Conservation (phyloP, 30 jellyfish, hydroid and myxozoan genomes). For the Hydractinia echinata region DNA sequence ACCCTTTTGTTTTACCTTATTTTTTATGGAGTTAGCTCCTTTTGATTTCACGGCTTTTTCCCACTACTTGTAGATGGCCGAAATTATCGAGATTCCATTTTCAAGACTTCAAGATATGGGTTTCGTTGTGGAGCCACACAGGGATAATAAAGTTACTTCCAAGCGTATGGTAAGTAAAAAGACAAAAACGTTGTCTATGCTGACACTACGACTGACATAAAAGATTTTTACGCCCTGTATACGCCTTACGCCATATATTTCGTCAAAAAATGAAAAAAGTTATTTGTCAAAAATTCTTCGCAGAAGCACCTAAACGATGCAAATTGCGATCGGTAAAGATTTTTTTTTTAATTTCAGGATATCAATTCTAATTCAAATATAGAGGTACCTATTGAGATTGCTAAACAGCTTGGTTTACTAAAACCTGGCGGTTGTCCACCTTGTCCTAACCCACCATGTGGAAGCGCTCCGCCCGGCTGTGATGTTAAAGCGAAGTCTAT, state of each 20-base stretch:
- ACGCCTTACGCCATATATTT: too few species aligned
- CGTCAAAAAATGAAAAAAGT: background rate
- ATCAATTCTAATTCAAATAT: constrained; percentile 94
- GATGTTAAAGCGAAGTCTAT: constrained; percentile 56
- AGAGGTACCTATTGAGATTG: constrained; percentile 96
- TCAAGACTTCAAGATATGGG: constrained; percentile 55
- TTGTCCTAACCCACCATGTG: constrained; percentile 35
- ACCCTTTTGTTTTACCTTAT: too few species aligned
- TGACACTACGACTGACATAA: background rate
- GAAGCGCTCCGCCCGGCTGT: constrained; percentile 47
- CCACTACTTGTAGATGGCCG: constrained; percentile 39
- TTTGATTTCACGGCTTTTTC: background rate
- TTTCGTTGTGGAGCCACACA: constrained; percentile 39
- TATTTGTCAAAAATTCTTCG: background rate
- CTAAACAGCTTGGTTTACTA: constrained; percentile 83
- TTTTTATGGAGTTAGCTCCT: too few species aligned
- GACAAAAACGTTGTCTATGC: too few species aligned
- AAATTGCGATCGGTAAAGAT: too few species aligned
- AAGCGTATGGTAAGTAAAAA: constrained; percentile 37
- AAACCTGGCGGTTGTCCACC: constrained; percentile 66
- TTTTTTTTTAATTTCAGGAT: constrained; percentile 41
- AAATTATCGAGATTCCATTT: constrained; percentile 29
- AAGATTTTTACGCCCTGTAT: background rate
- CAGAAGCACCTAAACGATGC: background rate
- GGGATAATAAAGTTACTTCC: background rate